phyloP scores from a whole-genome alignment of 2,888 invertebrate species.

The Thymelicus acteon region DNA sequence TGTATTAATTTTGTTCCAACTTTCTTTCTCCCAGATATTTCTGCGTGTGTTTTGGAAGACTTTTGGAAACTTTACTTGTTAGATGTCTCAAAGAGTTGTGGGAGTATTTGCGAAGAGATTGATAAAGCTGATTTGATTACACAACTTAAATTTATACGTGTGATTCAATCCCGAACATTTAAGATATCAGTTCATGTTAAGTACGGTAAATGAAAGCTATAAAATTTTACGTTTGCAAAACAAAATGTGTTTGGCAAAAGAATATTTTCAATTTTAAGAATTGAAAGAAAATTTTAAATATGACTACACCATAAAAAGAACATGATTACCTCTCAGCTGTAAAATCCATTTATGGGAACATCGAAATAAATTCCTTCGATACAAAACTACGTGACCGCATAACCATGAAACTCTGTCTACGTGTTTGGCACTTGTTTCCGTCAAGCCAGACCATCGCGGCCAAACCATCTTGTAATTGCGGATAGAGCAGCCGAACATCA shows the following conservation, averaged over 20 bases:
- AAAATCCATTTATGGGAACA: conserved; percentile 18
- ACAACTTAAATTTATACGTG: background rate
- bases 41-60: conserved; percentile 40
- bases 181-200: too few relatives aligned
- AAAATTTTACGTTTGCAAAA: too few relatives aligned
- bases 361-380: conserved; percentile 59
- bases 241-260: too few relatives aligned
- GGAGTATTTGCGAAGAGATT: background rate
- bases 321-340: conserved; percentile 8
- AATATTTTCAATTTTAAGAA: too few relatives aligned
- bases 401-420: conserved; percentile 58
- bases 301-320: background rate
- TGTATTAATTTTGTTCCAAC: conserved; percentile 37
- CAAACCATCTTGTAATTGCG: background rate
- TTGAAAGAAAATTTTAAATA: too few relatives aligned
- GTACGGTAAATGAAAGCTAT: too few relatives aligned
- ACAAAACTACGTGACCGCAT: conserved; percentile 64
- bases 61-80: background rate
- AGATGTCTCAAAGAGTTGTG: conserved; percentile 7
- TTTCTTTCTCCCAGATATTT: conserved; percentile 27
- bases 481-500: background rate
- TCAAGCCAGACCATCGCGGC: conserved; percentile 34
- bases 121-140: background rate
- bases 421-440: conserved; percentile 58
- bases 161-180: background rate